These are phyloP conservation scores for Caenorhabditis sp. DNA, from an alignment of 2,888 invertebrate genomes.

Conservation along the genomic window DNA sequence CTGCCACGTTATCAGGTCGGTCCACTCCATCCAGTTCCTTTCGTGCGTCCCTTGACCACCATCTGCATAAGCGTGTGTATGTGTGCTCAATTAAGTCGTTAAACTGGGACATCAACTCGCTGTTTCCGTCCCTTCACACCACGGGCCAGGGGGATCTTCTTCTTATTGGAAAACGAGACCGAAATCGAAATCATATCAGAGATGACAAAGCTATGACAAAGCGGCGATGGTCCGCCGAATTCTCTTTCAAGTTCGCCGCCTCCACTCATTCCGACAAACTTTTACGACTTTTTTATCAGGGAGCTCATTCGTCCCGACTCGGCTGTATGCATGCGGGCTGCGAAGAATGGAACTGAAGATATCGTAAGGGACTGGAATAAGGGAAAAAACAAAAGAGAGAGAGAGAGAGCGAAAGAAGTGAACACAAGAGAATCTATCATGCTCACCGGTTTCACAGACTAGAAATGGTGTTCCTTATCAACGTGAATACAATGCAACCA, in stretches of 20 bases:
- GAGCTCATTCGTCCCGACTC: not conserved
- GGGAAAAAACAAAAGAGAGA: not conserved
- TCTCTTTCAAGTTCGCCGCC: constrained; percentile 34
- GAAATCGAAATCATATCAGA: constrained; percentile 1
- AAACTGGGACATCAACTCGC: constrained; percentile 17
- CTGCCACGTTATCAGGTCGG: no score
- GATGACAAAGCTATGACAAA: constrained; percentile 6
- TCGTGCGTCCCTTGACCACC: constrained; percentile 8
- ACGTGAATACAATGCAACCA: not conserved
- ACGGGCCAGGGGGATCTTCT: not conserved
- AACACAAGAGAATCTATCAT: no score
- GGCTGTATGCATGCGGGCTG: not conserved
- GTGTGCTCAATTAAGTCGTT: constrained; percentile 50
- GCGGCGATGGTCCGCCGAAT: constrained; percentile 1
- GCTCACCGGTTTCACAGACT: no score
- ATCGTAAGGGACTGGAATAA: no score
- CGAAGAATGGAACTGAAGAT: no score
- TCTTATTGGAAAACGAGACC: not conserved
- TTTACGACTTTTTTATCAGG: constrained; percentile 60
- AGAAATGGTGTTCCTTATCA: no score
- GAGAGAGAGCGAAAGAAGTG: not conserved
- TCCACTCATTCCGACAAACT: constrained; percentile 16
- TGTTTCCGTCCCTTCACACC: not conserved
- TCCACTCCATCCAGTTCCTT: no score
- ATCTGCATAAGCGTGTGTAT: constrained; percentile 36